Evolutionary conservation across 2,113 vertebrate genomes (phyloP).

Genomic region (Mormyrus lacerda): DNA sequence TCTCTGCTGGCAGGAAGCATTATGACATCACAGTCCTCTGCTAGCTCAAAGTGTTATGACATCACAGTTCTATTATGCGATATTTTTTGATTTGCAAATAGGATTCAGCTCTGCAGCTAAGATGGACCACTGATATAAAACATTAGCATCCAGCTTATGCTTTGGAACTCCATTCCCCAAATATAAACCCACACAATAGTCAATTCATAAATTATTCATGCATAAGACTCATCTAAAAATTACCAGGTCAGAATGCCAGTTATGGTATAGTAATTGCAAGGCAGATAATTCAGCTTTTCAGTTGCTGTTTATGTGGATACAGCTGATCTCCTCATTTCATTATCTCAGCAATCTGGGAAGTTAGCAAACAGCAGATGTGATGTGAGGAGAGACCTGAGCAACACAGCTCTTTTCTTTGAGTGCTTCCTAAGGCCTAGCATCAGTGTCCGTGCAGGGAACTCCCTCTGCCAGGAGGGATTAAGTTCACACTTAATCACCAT

Average conservation of each 20-base stretch:
- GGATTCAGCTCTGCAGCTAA: background rate
- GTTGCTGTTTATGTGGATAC: background rate
- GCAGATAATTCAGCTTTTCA: background rate
- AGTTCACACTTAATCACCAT: background rate
- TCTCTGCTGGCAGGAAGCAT: constrained; percentile 8
- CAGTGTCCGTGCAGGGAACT: background rate
- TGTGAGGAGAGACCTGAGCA: background rate
- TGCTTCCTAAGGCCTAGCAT: background rate
- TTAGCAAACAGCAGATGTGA: background rate
- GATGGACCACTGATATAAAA: background rate
- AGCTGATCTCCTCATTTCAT: background rate
- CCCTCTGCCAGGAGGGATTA: no score
- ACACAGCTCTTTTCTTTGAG: background rate
- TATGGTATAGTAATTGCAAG: background rate
- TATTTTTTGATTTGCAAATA: background rate
- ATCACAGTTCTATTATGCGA: background rate
- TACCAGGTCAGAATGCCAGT: background rate
- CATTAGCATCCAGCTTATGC: background rate
- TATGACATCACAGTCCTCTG: constrained; percentile 8
- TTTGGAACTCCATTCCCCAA: background rate
- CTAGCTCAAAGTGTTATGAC: background rate
- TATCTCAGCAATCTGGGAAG: background rate
- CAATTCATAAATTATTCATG: background rate
- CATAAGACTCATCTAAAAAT: background rate
- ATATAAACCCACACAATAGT: background rate